phyloP scores from a whole-genome alignment of 2,888 invertebrate species.

The Tetragnatha montana region DNA sequence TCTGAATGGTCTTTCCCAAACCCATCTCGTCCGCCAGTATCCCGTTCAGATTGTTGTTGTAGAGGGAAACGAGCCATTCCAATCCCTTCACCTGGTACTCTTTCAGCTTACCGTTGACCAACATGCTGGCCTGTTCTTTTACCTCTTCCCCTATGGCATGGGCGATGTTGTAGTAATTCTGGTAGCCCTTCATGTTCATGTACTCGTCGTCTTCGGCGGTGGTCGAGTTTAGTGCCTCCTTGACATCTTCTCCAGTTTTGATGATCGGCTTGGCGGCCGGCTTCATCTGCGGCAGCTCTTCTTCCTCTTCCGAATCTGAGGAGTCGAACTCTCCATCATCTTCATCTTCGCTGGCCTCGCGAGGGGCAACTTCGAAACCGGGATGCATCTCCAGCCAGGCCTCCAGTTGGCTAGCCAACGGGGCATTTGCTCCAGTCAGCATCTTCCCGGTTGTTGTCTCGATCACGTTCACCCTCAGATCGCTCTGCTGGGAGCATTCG shows the following conservation, averaged over 20 bases:
- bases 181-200: constrained; percentile 85
- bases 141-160: constrained; percentile 98
- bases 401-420: constrained; percentile 88
- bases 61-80: constrained; percentile 98
- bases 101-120: constrained; percentile 95
- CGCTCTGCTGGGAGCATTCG: constrained; percentile 84
- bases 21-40: constrained; percentile 99
- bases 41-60: constrained; percentile 98
- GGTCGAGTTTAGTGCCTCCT: constrained; percentile 82
- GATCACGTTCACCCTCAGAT: constrained; percentile 89
- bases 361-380: constrained; percentile 90
- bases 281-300: constrained; percentile 42
- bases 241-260: constrained; percentile 80
- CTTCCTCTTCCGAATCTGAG: constrained; percentile 73
- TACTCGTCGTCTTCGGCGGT: constrained; percentile 93
- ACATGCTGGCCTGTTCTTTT: constrained; percentile 92
- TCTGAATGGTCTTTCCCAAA: constrained; percentile 97
- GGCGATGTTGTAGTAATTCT: constrained; percentile 96
- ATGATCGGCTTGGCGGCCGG: constrained; percentile 70
- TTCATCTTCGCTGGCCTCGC: constrained; percentile 77
- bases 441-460: constrained; percentile 85
- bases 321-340: constrained; percentile 76
- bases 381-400: constrained; percentile 93
- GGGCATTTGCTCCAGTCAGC: constrained; percentile 88
- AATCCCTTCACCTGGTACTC: constrained; percentile 95